These are phyloP conservation scores for Xyliphius kryptos DNA, from an alignment of 2,113 vertebrate species.

Conservation along the genomic window DNA sequence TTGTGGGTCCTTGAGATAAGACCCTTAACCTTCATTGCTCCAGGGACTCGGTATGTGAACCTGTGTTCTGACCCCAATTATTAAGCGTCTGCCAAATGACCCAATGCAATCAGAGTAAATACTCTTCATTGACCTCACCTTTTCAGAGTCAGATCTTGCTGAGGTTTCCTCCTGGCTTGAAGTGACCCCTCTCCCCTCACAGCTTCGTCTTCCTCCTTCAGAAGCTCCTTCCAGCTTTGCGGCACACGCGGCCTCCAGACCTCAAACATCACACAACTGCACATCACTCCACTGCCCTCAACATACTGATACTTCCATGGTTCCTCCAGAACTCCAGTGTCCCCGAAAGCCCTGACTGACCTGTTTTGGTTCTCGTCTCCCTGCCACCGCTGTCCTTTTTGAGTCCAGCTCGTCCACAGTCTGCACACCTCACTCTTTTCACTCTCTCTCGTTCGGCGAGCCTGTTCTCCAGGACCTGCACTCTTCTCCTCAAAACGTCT, in stretches of 20 bases:
- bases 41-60: too few species aligned
- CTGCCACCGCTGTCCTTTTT: slow-evolving; percentile 19
- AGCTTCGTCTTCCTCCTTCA: slow-evolving; percentile 43
- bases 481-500: slow-evolving; percentile 32
- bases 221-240: slow-evolving; percentile 45
- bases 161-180: slow-evolving; percentile 32
- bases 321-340: too few species aligned
- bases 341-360: neutral
- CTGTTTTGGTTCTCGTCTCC: slow-evolving; percentile 23
- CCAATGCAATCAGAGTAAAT: neutral
- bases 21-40: too few species aligned
- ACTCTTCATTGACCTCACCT: slow-evolving; percentile 4
- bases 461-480: slow-evolving; percentile 45
- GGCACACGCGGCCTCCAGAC: slow-evolving; percentile 24
- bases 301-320: too few species aligned
- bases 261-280: slow-evolving; percentile 29
- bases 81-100: too few species aligned
- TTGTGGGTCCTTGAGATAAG: too few species aligned
- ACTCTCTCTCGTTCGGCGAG: slow-evolving; percentile 28
- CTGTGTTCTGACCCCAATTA: too few species aligned
- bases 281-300: neutral
- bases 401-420: slow-evolving; percentile 36
- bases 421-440: slow-evolving; percentile 14
- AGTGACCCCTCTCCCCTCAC: slow-evolving; percentile 26
- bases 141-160: slow-evolving; percentile 18